phyloP scores from a whole-genome alignment of 23 tunicate species.

The Phallusia fumigata region DNA sequence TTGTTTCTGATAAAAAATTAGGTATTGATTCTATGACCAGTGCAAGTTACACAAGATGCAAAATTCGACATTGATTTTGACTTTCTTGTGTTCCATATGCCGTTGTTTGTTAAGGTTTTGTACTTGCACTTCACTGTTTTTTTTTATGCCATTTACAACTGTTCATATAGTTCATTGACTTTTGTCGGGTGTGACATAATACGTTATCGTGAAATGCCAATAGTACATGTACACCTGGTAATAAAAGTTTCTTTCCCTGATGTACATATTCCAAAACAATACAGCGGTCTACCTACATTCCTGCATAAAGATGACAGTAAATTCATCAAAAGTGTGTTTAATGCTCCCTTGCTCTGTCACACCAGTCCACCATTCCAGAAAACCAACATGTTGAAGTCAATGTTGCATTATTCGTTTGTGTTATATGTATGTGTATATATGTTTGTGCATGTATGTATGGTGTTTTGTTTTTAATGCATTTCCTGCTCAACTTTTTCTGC shows the following conservation, averaged over 20 bases:
- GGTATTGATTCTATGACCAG: too few relatives aligned
- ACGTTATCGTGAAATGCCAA: not conserved
- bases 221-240: not conserved
- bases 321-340: too few relatives aligned
- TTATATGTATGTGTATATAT: not conserved
- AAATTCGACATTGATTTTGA: too few relatives aligned
- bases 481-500: conserved; percentile 11
- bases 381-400: not conserved
- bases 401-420: not conserved
- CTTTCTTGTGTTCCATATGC: too few relatives aligned
- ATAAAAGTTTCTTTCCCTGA: too few relatives aligned
- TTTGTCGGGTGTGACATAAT: not conserved
- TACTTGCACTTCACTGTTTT: conserved; percentile 13
- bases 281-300: too few relatives aligned
- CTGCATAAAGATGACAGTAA: too few relatives aligned
- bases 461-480: not conserved
- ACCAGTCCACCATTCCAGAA: not conserved
- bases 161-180: conserved; percentile 14
- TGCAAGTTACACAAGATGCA: too few relatives aligned
- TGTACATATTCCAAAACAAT: too few relatives aligned
- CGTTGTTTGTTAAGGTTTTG: not conserved
- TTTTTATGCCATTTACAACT: not conserved
- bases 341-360: too few relatives aligned
- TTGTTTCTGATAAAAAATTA: too few relatives aligned
- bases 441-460: conserved; percentile 4